These are phyloP conservation scores for Neoascia interrupta DNA, from an alignment of 2,888 invertebrate genomes.

Conservation along the genomic window DNA sequence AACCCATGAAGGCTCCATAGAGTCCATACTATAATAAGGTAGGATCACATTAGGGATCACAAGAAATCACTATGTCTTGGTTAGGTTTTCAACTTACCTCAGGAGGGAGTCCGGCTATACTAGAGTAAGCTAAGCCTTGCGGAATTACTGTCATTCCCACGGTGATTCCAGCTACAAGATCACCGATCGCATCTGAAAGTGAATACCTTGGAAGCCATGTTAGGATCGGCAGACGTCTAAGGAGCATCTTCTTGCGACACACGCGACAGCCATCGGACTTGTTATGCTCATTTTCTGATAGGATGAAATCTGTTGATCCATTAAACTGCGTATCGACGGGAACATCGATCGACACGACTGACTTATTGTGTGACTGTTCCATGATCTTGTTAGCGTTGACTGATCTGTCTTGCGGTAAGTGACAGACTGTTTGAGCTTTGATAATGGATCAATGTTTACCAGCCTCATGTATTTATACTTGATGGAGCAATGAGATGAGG, in stretches of 20 bases:
- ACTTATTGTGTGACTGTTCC: constrained; percentile 17
- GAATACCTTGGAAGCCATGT: constrained; percentile 90
- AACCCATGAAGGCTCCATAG: constrained; percentile 94
- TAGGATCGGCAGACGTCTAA: constrained; percentile 85
- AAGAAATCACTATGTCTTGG: not conserved
- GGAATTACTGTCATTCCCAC: constrained; percentile 87
- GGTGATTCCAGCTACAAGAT: constrained; percentile 94
- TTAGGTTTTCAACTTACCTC: too few relatives aligned
- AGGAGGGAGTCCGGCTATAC: constrained; percentile 88
- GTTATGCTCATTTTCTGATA: constrained; percentile 75
- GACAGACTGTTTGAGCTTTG: too few relatives aligned
- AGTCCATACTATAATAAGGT: constrained; percentile 88
- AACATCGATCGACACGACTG: constrained; percentile 60
- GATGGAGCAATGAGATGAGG: too few relatives aligned
- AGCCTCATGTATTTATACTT: not conserved
- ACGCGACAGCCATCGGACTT: constrained; percentile 15
- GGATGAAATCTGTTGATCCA: constrained; percentile 76
- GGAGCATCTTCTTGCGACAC: constrained; percentile 48
- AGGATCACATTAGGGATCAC: constrained; percentile 1
- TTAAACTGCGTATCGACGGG: constrained; percentile 75
- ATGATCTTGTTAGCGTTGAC: constrained; percentile 2
- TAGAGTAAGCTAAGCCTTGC: constrained; percentile 91
- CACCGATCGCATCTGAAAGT: constrained; percentile 87
- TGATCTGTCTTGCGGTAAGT: not conserved
- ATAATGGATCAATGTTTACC: too few relatives aligned